phyloP scores from a whole-genome alignment of 2,797 vertebrate species.

The Epinephelus coioides region DNA sequence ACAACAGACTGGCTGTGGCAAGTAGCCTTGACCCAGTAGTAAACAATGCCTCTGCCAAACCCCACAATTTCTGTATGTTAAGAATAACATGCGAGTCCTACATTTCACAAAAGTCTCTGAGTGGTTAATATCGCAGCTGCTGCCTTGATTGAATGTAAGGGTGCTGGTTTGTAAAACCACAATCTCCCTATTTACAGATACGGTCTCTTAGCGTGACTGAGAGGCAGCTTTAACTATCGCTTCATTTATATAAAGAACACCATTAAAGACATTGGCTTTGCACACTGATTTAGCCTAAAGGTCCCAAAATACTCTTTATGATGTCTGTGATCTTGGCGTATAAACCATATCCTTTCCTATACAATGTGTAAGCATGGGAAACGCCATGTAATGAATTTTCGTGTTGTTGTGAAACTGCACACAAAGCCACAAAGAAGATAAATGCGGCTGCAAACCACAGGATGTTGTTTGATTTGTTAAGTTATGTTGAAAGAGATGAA shows the following conservation, averaged over 20 bases:
- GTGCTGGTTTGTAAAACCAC: conserved; percentile 71
- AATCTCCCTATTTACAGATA: conserved; percentile 83
- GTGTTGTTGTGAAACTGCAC: conserved; percentile 57
- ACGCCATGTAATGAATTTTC: conserved; percentile 32
- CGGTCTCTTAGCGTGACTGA: conserved; percentile 76
- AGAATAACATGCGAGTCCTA: conserved; percentile 76
- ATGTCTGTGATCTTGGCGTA: conserved; percentile 74
- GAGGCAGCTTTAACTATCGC: conserved; percentile 75
- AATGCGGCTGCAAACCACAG: conserved; percentile 51
- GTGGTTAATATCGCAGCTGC: conserved; percentile 81
- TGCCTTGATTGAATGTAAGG: conserved; percentile 67
- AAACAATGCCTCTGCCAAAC: conserved; percentile 77
- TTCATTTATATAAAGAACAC: conserved; percentile 81
- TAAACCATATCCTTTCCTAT: conserved; percentile 65
- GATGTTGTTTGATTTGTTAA: conserved; percentile 68
- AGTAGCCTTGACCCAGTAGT: conserved; percentile 59
- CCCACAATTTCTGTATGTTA: conserved; percentile 74
- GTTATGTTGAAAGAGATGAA: conserved; percentile 41
- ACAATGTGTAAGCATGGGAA: conserved; percentile 61
- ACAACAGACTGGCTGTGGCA: conserved; percentile 60
- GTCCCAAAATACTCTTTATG: conserved; percentile 84
- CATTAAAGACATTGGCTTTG: conserved; percentile 81
- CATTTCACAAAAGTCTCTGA: conserved; percentile 70
- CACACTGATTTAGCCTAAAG: conserved; percentile 76
- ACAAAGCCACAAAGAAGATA: conserved; percentile 53